phyloP scores from a whole-genome alignment of 1,140 invertebrate species.

The Leptoteleia sp. region DNA sequence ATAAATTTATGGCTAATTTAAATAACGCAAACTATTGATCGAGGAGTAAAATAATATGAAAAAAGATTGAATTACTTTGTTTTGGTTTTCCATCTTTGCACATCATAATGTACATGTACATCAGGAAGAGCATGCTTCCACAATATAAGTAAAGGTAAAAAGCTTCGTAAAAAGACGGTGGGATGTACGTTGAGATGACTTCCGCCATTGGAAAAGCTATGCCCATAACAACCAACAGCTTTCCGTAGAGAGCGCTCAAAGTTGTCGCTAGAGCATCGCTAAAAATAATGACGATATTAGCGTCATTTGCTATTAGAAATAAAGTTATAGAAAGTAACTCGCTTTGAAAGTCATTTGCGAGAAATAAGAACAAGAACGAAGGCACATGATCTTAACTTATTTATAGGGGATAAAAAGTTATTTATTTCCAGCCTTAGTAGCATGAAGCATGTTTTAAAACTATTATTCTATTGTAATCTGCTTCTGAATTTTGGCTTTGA shows the following conservation, averaged over 20 bases:
- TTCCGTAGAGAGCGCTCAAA: constrained; percentile 95
- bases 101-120: constrained; percentile 92
- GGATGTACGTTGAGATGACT: constrained; percentile 94
- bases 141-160: constrained; percentile 95
- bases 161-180: constrained; percentile 93
- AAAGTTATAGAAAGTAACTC: constrained; percentile 12
- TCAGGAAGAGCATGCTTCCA: constrained; percentile 92
- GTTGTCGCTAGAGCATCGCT: constrained; percentile 92
- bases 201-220: constrained; percentile 96
- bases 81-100: constrained; percentile 83
- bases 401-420: too few relatives aligned
- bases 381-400: too few relatives aligned
- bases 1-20: too few relatives aligned
- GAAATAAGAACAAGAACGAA: too few relatives aligned
- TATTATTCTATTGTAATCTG: too few relatives aligned
- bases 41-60: not conserved
- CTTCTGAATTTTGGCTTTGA: too few relatives aligned
- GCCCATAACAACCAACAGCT: constrained; percentile 95
- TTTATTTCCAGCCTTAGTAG: too few relatives aligned
- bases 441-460: too few relatives aligned
- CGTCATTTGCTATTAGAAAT: constrained; percentile 16
- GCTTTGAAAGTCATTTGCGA: too few relatives aligned
- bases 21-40: too few relatives aligned
- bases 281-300: constrained; percentile 66
- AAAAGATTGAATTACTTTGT: constrained; percentile 70